Evolutionary conservation across 2,113 vertebrate genomes (phyloP), one percentile per base, ranked within the genome.

Genomic region (Falcunculus frontatus): DNA sequence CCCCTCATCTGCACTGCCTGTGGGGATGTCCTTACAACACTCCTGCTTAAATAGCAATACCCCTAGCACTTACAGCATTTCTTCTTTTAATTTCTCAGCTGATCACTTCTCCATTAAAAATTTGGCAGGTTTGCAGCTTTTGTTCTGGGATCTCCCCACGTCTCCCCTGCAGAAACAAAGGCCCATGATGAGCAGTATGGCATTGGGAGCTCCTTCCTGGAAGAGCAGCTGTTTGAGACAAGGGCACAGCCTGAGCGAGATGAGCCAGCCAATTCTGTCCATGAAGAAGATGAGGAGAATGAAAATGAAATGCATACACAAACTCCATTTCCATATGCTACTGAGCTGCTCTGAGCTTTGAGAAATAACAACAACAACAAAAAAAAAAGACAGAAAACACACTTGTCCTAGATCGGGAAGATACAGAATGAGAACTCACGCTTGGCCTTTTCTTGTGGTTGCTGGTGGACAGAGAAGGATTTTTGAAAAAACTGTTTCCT

Each of bases 121-220:
- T 57, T 2, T 65, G 62, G 39, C 95, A 99, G 98, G 93, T 98
- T 99, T 97, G 98, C 98, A 56, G 96, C 94, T 26, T 99, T 99
- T 91, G 92, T 98, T 87, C 96, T 97, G 41, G 97, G 97, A 53
- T 97, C 95, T 37, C 96, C 94, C 57, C 98, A 99, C 3, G 9
- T 98, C 70, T 98, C 97, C 4, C 53, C 95, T 14, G 97, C 97
- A 88, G 98, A 99, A 96, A n/a, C 86, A 17, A 95, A 88, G 70
- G 89, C 65, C 0, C 98, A 99, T 2, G 98, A 98, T 13, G 88
- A 96, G 13, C 94, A 98, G 13, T 98, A 98, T 1, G 98, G 98
- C 37, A 55, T 98, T 16, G 98, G 98, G 22, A 98, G 98, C 19
- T 79, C 67, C 68, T 98, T 98, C 90, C 65, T 98, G 46, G 98